These are phyloP conservation scores for Danaus chrysippus DNA, from an alignment of 2,888 invertebrate species.

Conservation along the genomic window DNA sequence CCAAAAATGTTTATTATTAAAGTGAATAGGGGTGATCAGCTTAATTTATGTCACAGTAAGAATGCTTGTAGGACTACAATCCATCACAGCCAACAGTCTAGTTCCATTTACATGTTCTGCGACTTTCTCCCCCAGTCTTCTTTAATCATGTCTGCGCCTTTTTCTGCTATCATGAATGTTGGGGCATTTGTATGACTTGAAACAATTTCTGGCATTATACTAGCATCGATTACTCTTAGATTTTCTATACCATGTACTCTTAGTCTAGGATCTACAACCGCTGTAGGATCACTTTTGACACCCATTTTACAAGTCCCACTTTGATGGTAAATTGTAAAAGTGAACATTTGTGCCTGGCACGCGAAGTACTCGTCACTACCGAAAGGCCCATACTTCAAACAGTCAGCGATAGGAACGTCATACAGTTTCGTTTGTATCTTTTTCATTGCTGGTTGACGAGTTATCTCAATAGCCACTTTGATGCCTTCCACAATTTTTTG, in stretches of 20 bases:
- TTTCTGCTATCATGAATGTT: constrained; percentile 89
- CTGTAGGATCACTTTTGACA: constrained; percentile 68
- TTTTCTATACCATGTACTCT: constrained; percentile 82
- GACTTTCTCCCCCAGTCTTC: constrained; percentile 59
- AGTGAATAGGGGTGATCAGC: too few relatives aligned
- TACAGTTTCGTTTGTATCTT: constrained; percentile 80
- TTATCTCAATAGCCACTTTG: constrained; percentile 77
- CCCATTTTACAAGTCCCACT: constrained; percentile 85
- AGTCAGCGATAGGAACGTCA: constrained; percentile 79
- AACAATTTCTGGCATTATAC: constrained; percentile 87
- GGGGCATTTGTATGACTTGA: constrained; percentile 89
- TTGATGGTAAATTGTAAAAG: constrained; percentile 85
- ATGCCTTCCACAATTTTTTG: constrained; percentile 82
- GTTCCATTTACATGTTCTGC: constrained; percentile 18
- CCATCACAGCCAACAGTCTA: constrained; percentile 22
- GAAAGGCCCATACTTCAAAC: constrained; percentile 74
- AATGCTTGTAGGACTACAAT: not conserved
- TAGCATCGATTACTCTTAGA: constrained; percentile 87
- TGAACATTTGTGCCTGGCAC: constrained; percentile 82
- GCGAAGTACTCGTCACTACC: constrained; percentile 84
- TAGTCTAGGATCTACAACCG: constrained; percentile 82
- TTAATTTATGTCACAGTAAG: not conserved
- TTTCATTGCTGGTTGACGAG: constrained; percentile 78
- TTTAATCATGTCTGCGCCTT: constrained; percentile 85
- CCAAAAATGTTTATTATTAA: too few relatives aligned